Conservation (phyloP, 2,888 invertebrate genomes). For the Euspilapteryx auroguttella region DNA sequence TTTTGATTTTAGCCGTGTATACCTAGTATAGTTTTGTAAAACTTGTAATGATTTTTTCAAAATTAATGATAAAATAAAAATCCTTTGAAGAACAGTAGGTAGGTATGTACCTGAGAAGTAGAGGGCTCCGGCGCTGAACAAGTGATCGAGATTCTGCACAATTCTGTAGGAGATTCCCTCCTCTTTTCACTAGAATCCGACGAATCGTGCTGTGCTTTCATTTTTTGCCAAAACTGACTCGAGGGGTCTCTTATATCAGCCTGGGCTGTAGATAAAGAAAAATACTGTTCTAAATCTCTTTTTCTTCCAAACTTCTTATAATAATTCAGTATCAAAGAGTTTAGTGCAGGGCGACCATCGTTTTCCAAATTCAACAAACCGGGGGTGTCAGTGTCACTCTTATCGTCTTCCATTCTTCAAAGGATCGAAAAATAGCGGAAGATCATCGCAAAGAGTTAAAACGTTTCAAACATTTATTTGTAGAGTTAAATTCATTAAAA, state of each 20-base stretch:
- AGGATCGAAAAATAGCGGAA: too few species aligned
- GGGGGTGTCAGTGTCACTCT: constrained; percentile 1
- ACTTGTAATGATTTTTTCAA: too few species aligned
- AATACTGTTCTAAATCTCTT: constrained; percentile 68
- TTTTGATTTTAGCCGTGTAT: too few species aligned
- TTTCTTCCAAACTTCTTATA: constrained; percentile 69
- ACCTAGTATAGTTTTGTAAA: too few species aligned
- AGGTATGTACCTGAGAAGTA: constrained; percentile 24
- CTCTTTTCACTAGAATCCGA: constrained; percentile 39
- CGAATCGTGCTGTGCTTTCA: constrained; percentile 40
- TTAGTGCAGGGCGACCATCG: constrained; percentile 26
- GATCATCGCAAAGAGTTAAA: too few species aligned
- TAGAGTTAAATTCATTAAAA: too few species aligned
- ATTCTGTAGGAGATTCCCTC: constrained; percentile 37
- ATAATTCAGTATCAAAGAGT: constrained; percentile 62
- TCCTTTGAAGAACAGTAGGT: too few species aligned
- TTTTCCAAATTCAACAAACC: constrained; percentile 6
- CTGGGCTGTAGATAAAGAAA: constrained; percentile 52
- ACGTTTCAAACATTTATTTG: too few species aligned
- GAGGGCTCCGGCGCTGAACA: constrained; percentile 31
- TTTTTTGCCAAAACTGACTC: constrained; percentile 42
- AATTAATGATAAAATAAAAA: too few species aligned
- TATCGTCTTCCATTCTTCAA: constrained; percentile 7
- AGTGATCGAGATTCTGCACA: constrained; percentile 43
- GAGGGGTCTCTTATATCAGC: constrained; percentile 36